A percentile compares a stretch with the other conserved stretches of the same genome.
Evolutionary conservation across 2,113 vertebrate genomes (phyloP).

Genomic region (Podocnemis expansa): DNA sequence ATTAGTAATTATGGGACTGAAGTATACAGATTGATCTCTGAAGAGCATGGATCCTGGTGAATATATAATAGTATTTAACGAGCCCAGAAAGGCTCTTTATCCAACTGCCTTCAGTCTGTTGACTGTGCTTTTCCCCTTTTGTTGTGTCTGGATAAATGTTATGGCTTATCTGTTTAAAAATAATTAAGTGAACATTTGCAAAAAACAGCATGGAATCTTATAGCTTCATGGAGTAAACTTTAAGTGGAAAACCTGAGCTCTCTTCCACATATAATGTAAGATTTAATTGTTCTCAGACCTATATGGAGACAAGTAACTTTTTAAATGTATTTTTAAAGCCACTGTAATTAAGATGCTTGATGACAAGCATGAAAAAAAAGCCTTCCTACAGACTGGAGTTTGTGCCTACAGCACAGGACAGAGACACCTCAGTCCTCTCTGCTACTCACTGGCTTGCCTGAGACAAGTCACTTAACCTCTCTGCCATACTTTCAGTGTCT

Average conservation of each 20-base stretch:
- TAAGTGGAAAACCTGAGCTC: constrained; percentile 3
- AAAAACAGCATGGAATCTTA: not conserved
- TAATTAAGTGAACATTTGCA: constrained; percentile 28
- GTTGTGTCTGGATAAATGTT: constrained; percentile 45
- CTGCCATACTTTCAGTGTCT: not conserved
- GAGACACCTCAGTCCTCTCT: not conserved
- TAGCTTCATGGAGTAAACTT: not conserved
- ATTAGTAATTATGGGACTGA: constrained; percentile 26
- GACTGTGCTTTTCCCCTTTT: constrained; percentile 54
- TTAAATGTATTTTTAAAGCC: not conserved
- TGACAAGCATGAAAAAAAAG: not conserved
- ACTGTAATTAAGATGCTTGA: constrained; percentile 4
- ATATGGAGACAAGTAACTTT: not conserved
- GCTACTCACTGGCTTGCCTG: not conserved
- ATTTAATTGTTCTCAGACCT: not conserved
- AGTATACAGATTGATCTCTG: constrained; percentile 46
- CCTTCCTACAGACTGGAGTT: not conserved
- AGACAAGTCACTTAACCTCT: not conserved
- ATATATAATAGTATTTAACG: constrained; percentile 52
- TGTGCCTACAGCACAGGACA: not conserved
- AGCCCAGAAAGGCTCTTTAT: constrained; percentile 14
- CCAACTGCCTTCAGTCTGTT: not conserved
- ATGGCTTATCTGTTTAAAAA: constrained; percentile 41
- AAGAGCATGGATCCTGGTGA: constrained; percentile 36
- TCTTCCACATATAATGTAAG: not conserved